Conservation (phyloP, 2,888 invertebrate genomes). For the Philopedon plagiatum region DNA sequence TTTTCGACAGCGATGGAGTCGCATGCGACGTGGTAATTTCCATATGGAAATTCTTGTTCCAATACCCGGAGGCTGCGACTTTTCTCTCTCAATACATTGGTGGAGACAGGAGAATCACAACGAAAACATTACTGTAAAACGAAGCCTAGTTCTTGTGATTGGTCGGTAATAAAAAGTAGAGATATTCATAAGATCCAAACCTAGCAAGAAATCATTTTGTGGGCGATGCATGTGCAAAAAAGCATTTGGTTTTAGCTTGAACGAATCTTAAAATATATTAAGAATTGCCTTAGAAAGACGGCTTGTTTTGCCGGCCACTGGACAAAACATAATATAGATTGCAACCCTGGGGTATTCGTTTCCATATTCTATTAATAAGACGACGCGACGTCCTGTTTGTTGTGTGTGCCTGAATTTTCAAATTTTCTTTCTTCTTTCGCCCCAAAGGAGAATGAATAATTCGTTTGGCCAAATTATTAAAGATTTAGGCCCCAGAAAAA, state of each 20-base stretch:
- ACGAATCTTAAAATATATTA: no score
- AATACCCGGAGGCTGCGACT: neutral
- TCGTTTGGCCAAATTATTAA: slow-evolving; percentile 38
- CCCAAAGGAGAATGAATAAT: slow-evolving; percentile 31
- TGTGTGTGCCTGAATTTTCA: slow-evolving; percentile 20
- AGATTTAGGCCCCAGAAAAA: slow-evolving; percentile 11
- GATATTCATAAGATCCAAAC: no score
- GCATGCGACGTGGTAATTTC: slow-evolving; percentile 26
- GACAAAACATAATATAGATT: slow-evolving; percentile 16
- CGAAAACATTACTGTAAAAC: no score
- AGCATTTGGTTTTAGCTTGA: no score
- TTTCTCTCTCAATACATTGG: no score
- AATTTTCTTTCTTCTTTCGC: slow-evolving; percentile 21
- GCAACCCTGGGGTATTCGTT: slow-evolving; percentile 23
- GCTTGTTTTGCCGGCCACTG: neutral
- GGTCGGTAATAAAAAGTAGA: no score
- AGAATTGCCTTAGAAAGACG: no score
- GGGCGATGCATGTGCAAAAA: no score
- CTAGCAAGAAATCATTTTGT: no score
- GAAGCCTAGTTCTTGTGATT: no score
- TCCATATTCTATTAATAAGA: slow-evolving; percentile 27
- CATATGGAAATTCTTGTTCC: slow-evolving; percentile 28
- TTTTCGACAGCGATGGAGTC: slow-evolving; percentile 22
- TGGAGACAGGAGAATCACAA: no score
- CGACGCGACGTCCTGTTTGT: slow-evolving; percentile 16